Evolutionary conservation across 2,113 vertebrate genomes (phyloP).

Genomic region (Pangasianodon hypophthalmus): DNA sequence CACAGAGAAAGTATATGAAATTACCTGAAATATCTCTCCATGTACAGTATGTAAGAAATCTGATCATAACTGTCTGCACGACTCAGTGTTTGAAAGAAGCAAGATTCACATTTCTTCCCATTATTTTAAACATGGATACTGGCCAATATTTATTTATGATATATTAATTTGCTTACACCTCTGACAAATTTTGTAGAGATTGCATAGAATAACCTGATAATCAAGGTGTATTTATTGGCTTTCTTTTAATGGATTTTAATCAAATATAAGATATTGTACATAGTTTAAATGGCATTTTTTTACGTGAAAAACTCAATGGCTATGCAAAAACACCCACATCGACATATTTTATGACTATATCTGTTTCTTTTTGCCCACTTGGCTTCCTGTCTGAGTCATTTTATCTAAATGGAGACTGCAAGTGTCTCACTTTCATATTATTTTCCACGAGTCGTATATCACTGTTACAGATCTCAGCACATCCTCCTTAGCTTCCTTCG

Average conservation of each 20-base stretch:
- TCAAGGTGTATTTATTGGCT: background rate
- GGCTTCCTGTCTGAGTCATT: constrained; percentile 6
- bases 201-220: background rate
- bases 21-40: background rate
- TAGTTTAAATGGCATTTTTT: background rate
- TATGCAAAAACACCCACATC: background rate
- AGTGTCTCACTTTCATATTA: constrained; percentile 31
- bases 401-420: background rate
- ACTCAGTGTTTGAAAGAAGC: too few species aligned
- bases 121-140: background rate
- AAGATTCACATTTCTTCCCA: background rate
- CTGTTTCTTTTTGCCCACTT: background rate
- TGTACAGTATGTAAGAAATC: background rate
- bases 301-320: background rate
- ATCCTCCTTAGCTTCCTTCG: background rate
- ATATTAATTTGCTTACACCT: background rate
- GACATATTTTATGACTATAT: background rate
- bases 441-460: constrained; percentile 11
- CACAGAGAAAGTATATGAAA: background rate
- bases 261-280: background rate
- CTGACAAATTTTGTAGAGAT: background rate
- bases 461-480: background rate
- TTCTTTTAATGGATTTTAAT: background rate
- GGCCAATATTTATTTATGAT: background rate
- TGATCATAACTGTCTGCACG: background rate